Evolutionary conservation across 2,797 vertebrate genomes (phyloP).

Genomic region (Hephaestus fuliginosus): DNA sequence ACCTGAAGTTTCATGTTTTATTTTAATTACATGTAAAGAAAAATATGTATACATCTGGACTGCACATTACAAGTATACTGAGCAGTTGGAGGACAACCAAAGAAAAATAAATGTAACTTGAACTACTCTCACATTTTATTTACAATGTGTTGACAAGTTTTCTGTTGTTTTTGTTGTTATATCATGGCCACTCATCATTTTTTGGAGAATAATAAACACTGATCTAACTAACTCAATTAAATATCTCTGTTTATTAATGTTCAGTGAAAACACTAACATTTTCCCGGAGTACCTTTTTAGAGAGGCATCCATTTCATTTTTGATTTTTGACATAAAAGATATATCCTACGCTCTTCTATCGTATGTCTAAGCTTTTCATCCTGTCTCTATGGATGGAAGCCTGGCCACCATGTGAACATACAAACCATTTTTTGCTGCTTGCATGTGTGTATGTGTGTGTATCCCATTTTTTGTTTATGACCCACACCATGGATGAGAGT

Average conservation of each 20-base stretch:
- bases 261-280: not conserved
- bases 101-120: constrained; percentile 36
- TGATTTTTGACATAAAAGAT: not conserved
- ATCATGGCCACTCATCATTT: not conserved
- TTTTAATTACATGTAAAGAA: constrained; percentile 21
- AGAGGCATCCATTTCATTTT: not conserved
- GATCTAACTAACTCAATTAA: not conserved
- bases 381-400: too few relatives aligned
- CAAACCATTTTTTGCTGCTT: too few relatives aligned
- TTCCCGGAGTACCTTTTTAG: too few relatives aligned
- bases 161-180: not conserved
- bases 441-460: too few relatives aligned
- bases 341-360: too few relatives aligned
- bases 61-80: constrained; percentile 15
- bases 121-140: constrained; percentile 29
- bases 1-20: constrained; percentile 33
- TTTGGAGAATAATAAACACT: not conserved
- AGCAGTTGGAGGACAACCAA: constrained; percentile 51
- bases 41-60: constrained; percentile 27
- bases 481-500: too few relatives aligned
- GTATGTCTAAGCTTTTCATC: too few relatives aligned
- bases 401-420: too few relatives aligned
- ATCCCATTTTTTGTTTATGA: too few relatives aligned
- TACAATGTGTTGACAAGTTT: constrained; percentile 5
- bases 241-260: not conserved